Base-by-base conservation (phyloP, 1,140 invertebrate genomes). In the Ephestia elutella region DNA sequence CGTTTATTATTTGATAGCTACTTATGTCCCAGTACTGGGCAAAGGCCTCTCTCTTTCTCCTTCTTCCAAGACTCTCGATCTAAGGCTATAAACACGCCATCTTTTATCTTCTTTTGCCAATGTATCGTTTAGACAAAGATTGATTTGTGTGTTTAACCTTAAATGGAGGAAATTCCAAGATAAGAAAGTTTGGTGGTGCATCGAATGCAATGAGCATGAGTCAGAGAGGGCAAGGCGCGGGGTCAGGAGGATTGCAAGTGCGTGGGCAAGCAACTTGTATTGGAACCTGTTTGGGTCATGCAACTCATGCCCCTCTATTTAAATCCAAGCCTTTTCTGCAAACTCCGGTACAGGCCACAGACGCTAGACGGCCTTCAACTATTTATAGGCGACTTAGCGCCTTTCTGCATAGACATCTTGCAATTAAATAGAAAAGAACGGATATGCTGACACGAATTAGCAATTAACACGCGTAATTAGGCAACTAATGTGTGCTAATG, bases 261-360 rank as follows among this genome's bases (percentile, higher is more conserved):
- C 71, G 82, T 85, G 79, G 82, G 82, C 70, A 65, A 57, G 64
- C 59, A 57, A 77, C 77, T 80, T 78, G 77, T 64, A 78, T 69
- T 70, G 71, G 75, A 87, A 87, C 84, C 84, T 82, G 84, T 87
- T 87, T 80, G 71, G 78, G 80, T 83, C 80, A 78, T 77, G 70
- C 74, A 86, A 86, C 83, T 84, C 74, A 74, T 80, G 71, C 78
- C 73, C 68, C 79, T 80, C 78, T 84, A 86, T 87, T 85, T 82
- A 85, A 82, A 87, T 70, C 76, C 65, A 54, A 67, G 63, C 65
- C 67, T 78, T 71, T 79, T 75, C 70, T 84, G 83, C 73, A 82
- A 75, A 54, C 73, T 70, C 73, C 70, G 72, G 68, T 70, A 72
- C 59, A 65, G 66, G 54, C 54, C 54, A 44, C 57, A 65, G 60